These are phyloP conservation scores for Carcina quercana DNA, from an alignment of 2,888 invertebrate species.

Conservation along the genomic window DNA sequence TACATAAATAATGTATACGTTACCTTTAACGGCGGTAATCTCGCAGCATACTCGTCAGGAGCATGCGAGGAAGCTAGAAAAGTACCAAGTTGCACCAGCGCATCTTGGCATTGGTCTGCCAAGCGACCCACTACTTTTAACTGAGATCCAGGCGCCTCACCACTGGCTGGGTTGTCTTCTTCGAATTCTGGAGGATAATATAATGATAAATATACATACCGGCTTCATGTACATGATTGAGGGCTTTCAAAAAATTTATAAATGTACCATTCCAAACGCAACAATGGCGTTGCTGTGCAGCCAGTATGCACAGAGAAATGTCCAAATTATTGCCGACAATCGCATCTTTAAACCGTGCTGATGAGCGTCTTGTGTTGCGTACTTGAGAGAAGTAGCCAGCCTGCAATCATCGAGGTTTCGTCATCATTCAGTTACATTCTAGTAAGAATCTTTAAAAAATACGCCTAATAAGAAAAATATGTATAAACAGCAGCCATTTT, in stretches of 20 bases:
- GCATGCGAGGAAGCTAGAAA: constrained; percentile 95
- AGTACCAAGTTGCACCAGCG: constrained; percentile 97
- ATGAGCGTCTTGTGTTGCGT: constrained; percentile 96
- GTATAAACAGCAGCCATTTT: no score
- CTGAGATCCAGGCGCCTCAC: constrained; percentile 84
- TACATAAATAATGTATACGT: constrained; percentile 1
- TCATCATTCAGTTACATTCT: no score
- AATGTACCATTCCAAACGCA: constrained; percentile 83
- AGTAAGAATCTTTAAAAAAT: no score
- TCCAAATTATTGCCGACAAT: constrained; percentile 95
- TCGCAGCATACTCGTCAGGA: constrained; percentile 93
- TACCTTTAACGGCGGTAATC: constrained; percentile 86
- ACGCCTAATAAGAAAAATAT: no score
- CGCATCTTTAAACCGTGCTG: constrained; percentile 94
- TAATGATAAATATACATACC: neutral
- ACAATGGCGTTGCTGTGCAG: constrained; percentile 97
- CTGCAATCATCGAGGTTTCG: no score
- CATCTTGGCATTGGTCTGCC: constrained; percentile 97
- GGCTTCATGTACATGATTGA: no score
- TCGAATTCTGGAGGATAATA: constrained; percentile 33
- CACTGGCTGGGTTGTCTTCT: constrained; percentile 32
- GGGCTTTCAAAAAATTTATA: neutral
- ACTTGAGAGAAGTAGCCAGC: constrained; percentile 98
- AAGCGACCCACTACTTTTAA: constrained; percentile 91
- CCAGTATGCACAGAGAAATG: constrained; percentile 92